A percentile compares a stretch with the other conserved stretches of the same genome.
phyloP scores from a whole-genome alignment of 2,888 invertebrate genomes.

The Dorcus hopei region DNA sequence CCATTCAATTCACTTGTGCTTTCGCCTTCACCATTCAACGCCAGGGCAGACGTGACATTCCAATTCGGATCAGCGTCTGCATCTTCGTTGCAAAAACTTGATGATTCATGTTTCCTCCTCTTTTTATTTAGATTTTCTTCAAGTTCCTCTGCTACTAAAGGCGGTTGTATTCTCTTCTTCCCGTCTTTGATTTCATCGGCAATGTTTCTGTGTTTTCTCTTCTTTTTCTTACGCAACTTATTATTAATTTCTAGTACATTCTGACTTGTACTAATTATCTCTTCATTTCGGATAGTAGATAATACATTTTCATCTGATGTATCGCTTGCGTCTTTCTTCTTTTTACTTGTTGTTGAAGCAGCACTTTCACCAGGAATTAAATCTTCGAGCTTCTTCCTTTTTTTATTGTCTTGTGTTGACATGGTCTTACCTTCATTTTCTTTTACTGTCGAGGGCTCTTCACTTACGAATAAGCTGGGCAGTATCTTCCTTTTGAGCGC shows the following conservation, averaged over 20 bases:
- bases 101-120: neutral
- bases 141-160: neutral
- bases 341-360: neutral
- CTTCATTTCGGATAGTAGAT: neutral
- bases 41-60: too few relatives aligned
- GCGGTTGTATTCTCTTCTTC: too few relatives aligned
- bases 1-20: too few relatives aligned
- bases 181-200: slow-evolving; percentile 2
- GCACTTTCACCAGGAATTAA: neutral
- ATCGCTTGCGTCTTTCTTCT: neutral
- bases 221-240: neutral
- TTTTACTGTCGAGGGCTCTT: slow-evolving; percentile 26
- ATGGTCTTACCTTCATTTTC: slow-evolving; percentile 45
- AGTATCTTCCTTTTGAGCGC: too few relatives aligned
- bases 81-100: neutral
- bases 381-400: neutral
- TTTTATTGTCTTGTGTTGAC: too few relatives aligned
- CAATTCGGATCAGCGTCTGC: too few relatives aligned
- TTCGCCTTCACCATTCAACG: too few relatives aligned
- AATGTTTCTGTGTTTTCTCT: slow-evolving; percentile 7
- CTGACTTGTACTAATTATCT: neutral
- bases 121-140: too few relatives aligned
- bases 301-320: neutral
- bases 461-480: too few relatives aligned
- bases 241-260: neutral